Evolutionary conservation across 2,113 vertebrate genomes (phyloP).

Genomic region (Apteryx mantelli): DNA sequence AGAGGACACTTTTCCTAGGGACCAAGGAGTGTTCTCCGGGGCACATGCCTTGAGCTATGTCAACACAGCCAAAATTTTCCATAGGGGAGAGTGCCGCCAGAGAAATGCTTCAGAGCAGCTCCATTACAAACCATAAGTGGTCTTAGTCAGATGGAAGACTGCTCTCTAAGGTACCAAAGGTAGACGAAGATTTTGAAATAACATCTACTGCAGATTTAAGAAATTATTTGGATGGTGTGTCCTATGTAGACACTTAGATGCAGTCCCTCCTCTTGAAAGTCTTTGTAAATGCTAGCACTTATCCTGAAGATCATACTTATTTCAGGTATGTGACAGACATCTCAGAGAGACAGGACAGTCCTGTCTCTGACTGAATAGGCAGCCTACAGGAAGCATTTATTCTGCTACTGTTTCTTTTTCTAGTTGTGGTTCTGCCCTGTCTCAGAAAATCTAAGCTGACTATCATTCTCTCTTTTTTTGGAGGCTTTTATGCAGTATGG

Average conservation of each 20-base stretch:
- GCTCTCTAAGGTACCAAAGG: neutral
- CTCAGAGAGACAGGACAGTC: neutral
- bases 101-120: neutral
- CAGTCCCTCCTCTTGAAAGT: neutral
- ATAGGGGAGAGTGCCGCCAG: neutral
- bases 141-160: neutral
- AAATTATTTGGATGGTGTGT: neutral
- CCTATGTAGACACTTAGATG: neutral
- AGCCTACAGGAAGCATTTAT: neutral
- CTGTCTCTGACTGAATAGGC: neutral
- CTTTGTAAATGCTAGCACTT: neutral
- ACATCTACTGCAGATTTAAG: neutral
- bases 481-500: neutral
- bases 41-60: neutral
- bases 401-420: neutral
- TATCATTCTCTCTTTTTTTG: neutral
- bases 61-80: neutral
- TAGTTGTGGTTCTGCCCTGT: neutral
- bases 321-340: neutral
- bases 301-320: neutral
- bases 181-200: neutral
- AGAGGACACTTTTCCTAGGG: neutral
- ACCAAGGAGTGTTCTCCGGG: rapidly evolving
- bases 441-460: neutral
- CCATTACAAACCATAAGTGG: neutral